Evolutionary conservation across 2,797 vertebrate species (phyloP).

Genomic region (Dicrostonyx torquatus): DNA sequence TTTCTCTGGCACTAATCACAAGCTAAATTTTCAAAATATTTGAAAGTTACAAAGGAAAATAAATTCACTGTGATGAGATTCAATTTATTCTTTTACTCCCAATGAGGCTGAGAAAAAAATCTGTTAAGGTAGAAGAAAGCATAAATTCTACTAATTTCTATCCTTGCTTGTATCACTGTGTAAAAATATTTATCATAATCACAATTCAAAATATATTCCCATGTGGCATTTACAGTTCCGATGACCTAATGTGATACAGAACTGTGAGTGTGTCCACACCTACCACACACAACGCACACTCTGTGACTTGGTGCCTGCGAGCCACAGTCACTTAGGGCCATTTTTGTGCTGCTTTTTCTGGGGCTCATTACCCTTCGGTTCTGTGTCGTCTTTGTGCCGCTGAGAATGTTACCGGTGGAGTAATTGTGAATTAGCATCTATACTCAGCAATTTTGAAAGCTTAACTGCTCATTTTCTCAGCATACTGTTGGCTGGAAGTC

Average conservation of each 20-base stretch:
- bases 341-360: conserved; percentile 41
- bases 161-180: neutral
- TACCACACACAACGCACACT: neutral
- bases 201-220: neutral
- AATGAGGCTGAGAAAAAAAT: neutral
- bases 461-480: conserved; percentile 75
- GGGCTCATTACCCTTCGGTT: conserved; percentile 29
- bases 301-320: neutral
- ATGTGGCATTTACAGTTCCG: neutral
- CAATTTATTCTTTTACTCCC: neutral
- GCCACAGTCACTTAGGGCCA: neutral
- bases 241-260: neutral
- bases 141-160: neutral
- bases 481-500: conserved; percentile 51
- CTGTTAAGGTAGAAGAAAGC: conserved; percentile 23
- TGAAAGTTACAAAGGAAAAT: conserved; percentile 26
- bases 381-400: conserved; percentile 6
- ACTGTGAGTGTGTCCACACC: neutral
- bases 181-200: conserved; percentile 38
- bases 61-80: conserved; percentile 26
- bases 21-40: conserved; percentile 61
- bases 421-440: conserved; percentile 69
- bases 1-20: conserved; percentile 22
- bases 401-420: conserved; percentile 62
- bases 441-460: conserved; percentile 70